A percentile compares a stretch with the other conserved stretches of the same genome.
These are phyloP conservation scores for Xanthia togata DNA, from an alignment of 2,888 invertebrate genomes.

Conservation along the genomic window DNA sequence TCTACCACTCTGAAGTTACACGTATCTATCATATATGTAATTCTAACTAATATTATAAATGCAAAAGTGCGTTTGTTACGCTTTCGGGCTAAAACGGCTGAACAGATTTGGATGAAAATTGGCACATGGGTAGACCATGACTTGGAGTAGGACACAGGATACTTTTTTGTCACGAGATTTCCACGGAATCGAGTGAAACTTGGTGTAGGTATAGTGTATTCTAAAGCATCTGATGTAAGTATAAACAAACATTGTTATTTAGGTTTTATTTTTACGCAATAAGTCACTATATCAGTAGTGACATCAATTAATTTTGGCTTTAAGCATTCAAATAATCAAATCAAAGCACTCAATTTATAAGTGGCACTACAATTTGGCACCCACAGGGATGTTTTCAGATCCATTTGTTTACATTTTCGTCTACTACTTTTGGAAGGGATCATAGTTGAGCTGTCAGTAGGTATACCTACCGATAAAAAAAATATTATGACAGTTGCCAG, in stretches of 20 bases:
- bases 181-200: too few species aligned
- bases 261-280: background rate
- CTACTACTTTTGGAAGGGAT: background rate
- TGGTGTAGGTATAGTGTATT: too few species aligned
- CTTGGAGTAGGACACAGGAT: too few species aligned
- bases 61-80: too few species aligned
- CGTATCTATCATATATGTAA: background rate
- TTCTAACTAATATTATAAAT: too few species aligned
- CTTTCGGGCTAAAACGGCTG: too few species aligned
- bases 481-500: slow-evolving; percentile 3
- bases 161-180: too few species aligned
- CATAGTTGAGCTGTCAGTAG: background rate
- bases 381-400: background rate
- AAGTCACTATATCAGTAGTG: background rate
- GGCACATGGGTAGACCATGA: too few species aligned
- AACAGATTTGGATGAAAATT: too few species aligned
- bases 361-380: background rate
- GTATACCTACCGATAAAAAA: background rate
- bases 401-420: slow-evolving; percentile 1
- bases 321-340: background rate
- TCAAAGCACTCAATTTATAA: background rate
- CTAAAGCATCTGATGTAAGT: background rate
- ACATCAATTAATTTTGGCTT: background rate
- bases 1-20: background rate
- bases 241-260: too few species aligned